These are phyloP conservation scores for Meandrina meandrites DNA, from an alignment of 92 coral and sea anemone genomes.

Conservation along the genomic window DNA sequence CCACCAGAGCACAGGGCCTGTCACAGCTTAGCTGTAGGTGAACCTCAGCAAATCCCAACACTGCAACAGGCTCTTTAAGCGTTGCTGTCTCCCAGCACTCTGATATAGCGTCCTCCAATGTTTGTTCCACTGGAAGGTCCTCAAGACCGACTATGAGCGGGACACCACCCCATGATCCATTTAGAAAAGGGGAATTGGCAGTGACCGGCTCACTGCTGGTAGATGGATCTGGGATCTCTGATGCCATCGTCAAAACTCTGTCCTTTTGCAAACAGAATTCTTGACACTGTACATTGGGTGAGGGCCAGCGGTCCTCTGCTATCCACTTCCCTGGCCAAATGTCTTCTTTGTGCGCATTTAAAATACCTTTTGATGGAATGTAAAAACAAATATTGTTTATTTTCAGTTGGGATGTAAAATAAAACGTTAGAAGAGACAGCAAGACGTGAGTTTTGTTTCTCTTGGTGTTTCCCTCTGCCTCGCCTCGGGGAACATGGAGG, in stretches of 20 bases:
- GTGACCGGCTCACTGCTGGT: neutral
- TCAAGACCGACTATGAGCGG: conserved; percentile 36
- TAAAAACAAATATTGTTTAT: neutral
- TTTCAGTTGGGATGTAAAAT: no score
- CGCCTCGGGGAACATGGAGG: no score
- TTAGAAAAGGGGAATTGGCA: conserved; percentile 42
- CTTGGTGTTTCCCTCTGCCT: no score
- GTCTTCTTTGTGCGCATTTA: conserved; percentile 44
- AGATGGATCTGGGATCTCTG: neutral
- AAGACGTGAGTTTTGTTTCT: no score
- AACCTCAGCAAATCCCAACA: conserved; percentile 68
- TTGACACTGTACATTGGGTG: conserved; percentile 51
- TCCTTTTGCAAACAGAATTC: conserved; percentile 30
- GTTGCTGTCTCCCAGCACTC: conserved; percentile 72
- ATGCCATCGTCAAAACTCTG: conserved; percentile 16
- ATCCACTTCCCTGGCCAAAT: conserved; percentile 85
- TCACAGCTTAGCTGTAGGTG: conserved; percentile 67
- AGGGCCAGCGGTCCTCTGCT: conserved; percentile 81
- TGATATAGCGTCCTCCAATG: conserved; percentile 56
- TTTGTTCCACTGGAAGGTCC: conserved; percentile 65
- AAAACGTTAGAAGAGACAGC: no score
- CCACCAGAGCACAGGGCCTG: conserved; percentile 53
- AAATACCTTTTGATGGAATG: conserved; percentile 42
- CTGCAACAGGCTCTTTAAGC: conserved; percentile 54
- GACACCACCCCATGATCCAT: conserved; percentile 53